phyloP scores from a whole-genome alignment of 2,888 invertebrate species.

The Tipula confusa region DNA sequence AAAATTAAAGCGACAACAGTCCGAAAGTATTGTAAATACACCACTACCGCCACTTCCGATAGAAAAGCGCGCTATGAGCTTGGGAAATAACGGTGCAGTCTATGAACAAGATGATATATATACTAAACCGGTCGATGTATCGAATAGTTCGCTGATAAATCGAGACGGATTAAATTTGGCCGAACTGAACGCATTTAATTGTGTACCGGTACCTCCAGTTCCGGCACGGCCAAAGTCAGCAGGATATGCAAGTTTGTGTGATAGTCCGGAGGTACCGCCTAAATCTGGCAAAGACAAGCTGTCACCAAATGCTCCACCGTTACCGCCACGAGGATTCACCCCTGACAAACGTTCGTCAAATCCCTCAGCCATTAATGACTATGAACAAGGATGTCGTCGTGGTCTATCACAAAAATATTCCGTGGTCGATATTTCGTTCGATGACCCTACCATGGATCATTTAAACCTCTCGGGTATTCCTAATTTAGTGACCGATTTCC shows the following conservation, averaged over 20 bases:
- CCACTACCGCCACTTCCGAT: conserved; percentile 76
- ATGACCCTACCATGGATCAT: conserved; percentile 48
- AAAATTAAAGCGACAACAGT: conserved; percentile 62
- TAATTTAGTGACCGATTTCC: conserved; percentile 42
- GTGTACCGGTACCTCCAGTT: conserved; percentile 54
- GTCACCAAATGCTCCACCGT: conserved; percentile 64
- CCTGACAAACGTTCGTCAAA: conserved; percentile 50
- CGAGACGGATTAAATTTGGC: conserved; percentile 31
- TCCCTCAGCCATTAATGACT: conserved; percentile 47
- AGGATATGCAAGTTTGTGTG: conserved; percentile 51
- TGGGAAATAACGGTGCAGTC: conserved; percentile 53
- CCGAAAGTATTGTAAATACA: conserved; percentile 78
- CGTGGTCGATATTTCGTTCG: conserved; percentile 52
- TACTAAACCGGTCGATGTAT: conserved; percentile 58
- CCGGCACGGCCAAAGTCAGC: conserved; percentile 59
- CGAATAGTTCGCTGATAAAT: conserved; percentile 30
- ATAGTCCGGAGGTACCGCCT: conserved; percentile 52
- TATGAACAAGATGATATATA: conserved; percentile 66
- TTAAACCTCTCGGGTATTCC: conserved; percentile 37
- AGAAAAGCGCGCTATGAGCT: conserved; percentile 55
- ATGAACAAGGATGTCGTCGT: conserved; percentile 48
- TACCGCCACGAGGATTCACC: conserved; percentile 71
- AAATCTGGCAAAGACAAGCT: conserved; percentile 51
- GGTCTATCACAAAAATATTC: conserved; percentile 51
- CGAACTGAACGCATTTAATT: not conserved